A percentile compares a stretch with the other conserved stretches of the same genome.
These are phyloP conservation scores for Poeciliopsis occidentalis DNA, from an alignment of 2,113 vertebrate genomes.

Conservation along the genomic window DNA sequence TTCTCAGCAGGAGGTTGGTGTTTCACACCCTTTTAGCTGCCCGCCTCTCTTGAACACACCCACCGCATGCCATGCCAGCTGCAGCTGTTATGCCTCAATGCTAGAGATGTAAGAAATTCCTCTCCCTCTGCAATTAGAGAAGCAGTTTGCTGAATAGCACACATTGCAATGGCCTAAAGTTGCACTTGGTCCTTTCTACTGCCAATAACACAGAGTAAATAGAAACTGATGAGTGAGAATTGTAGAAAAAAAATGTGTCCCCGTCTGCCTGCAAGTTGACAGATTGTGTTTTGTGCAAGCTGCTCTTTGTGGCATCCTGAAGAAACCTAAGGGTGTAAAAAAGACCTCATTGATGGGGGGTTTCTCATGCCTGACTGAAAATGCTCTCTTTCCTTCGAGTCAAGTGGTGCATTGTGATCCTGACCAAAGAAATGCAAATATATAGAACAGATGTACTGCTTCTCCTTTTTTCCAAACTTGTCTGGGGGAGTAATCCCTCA, in stretches of 20 bases:
- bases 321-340: constrained; percentile 61
- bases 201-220: constrained; percentile 62
- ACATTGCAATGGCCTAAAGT: constrained; percentile 74
- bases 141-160: constrained; percentile 71
- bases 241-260: constrained; percentile 45
- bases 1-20: constrained; percentile 56
- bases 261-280: constrained; percentile 55
- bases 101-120: constrained; percentile 67
- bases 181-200: constrained; percentile 62
- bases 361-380: constrained; percentile 78
- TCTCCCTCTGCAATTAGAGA: constrained; percentile 77
- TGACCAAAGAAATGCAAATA: constrained; percentile 81
- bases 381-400: constrained; percentile 75
- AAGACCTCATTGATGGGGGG: constrained; percentile 72
- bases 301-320: constrained; percentile 64
- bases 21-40: constrained; percentile 65
- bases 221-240: constrained; percentile 60
- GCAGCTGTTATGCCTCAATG: constrained; percentile 75
- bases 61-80: constrained; percentile 74
- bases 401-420: constrained; percentile 77
- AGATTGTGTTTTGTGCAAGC: constrained; percentile 69
- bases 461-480: constrained; percentile 51
- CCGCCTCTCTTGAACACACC: constrained; percentile 64
- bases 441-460: constrained; percentile 76
- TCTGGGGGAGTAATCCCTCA: constrained; percentile 67